These are phyloP conservation scores for Monomorium pharaonis DNA, from an alignment of 1,140 invertebrate genomes.

Conservation along the genomic window DNA sequence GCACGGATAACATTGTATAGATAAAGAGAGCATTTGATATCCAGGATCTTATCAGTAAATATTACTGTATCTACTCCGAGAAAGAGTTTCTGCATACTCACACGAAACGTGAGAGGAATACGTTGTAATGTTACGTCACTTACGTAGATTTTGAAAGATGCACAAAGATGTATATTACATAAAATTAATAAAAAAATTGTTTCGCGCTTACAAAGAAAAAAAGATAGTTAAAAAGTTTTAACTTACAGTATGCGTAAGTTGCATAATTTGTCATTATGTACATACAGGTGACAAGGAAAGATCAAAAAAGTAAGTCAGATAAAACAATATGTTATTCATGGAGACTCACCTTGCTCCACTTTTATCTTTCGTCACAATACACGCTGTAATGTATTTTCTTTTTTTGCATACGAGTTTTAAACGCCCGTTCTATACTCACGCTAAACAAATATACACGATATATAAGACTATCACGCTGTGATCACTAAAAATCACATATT, in stretches of 20 bases:
- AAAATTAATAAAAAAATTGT: neutral
- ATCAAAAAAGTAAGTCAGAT: slow-evolving; percentile 10
- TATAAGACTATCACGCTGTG: neutral
- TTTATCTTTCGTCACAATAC: slow-evolving; percentile 52
- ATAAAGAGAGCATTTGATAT: slow-evolving; percentile 60
- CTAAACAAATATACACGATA: slow-evolving; percentile 10
- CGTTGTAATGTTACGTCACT: neutral
- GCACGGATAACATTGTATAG: slow-evolving; percentile 17
- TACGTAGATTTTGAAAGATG: neutral
- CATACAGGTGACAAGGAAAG: neutral
- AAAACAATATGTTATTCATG: slow-evolving; percentile 73
- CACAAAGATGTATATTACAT: neutral
- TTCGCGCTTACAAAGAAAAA: neutral
- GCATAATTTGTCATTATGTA: slow-evolving; percentile 6
- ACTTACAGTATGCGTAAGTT: neutral
- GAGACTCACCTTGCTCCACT: slow-evolving; percentile 80
- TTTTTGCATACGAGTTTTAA: slow-evolving; percentile 25
- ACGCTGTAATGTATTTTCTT: neutral
- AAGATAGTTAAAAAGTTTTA: neutral
- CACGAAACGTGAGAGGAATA: neutral
- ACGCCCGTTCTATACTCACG: neutral
- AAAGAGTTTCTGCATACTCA: neutral
- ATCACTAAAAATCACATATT: slow-evolving; percentile 38
- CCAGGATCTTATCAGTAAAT: slow-evolving; percentile 48
- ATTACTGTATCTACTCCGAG: neutral